Evolutionary conservation across 2,888 invertebrate genomes (phyloP).

Genomic region (Stegophylla sp.): DNA sequence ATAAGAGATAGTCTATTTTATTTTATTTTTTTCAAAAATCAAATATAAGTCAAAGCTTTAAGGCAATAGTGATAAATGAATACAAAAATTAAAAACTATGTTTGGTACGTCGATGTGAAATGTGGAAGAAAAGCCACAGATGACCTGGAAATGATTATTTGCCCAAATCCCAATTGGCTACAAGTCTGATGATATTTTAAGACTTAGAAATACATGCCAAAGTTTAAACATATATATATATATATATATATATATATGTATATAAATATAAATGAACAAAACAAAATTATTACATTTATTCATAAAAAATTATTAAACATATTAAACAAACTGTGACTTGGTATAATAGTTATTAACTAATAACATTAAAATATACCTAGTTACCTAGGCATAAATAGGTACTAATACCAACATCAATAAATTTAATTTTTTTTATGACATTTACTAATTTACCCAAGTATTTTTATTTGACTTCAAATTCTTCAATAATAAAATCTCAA

Average conservation of each 20-base stretch:
- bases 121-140: slow-evolving; percentile 31
- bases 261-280: background rate
- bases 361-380: no score
- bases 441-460: no score
- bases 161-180: slow-evolving; percentile 56
- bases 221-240: slow-evolving; percentile 37
- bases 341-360: no score
- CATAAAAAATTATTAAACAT: slow-evolving; percentile 5
- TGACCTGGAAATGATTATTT: slow-evolving; percentile 57
- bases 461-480: background rate
- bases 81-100: slow-evolving; percentile 25
- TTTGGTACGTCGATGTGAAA: slow-evolving; percentile 21
- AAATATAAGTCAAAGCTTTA: background rate
- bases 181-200: slow-evolving; percentile 53
- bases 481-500: background rate
- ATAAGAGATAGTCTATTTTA: background rate
- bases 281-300: slow-evolving; percentile 8
- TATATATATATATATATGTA: no score
- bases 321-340: background rate
- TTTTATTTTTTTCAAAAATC: background rate
- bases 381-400: no score
- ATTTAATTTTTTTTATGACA: background rate
- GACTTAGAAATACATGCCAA: slow-evolving; percentile 57
- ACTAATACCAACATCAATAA: background rate
- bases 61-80: background rate